Percentiles rank a stretch among this genome's conserved stretches.
Conservation (phyloP, 2,888 invertebrate species). For the Athrips mouffetella region DNA sequence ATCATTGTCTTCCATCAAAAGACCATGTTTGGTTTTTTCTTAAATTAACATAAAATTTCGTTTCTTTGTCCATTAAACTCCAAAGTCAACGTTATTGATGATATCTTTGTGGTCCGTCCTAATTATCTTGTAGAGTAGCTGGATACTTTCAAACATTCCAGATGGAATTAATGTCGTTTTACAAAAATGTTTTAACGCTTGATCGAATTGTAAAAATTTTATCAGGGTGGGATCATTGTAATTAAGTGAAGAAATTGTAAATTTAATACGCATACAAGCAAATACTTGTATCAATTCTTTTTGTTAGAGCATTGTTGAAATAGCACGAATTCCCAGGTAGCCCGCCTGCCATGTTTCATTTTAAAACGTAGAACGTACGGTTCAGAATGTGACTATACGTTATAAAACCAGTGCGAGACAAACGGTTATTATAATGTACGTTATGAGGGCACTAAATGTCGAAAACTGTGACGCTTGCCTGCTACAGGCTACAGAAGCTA, state of each 20-base stretch:
- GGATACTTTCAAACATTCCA: neutral
- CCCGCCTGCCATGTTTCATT: constrained; percentile 30
- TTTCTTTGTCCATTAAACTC: constrained; percentile 1
- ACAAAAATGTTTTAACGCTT: constrained; percentile 13
- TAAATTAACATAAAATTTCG: neutral
- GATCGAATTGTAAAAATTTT: neutral
- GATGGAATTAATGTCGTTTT: neutral
- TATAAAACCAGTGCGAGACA: constrained; percentile 34
- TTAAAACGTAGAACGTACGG: constrained; percentile 20
- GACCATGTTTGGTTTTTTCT: neutral
- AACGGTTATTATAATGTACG: constrained; percentile 43
- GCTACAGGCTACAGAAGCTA: constrained; percentile 19
- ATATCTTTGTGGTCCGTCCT: constrained; percentile 4
- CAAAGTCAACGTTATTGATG: constrained; percentile 5
- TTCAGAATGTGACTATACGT: constrained; percentile 25
- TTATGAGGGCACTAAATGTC: constrained; percentile 50
- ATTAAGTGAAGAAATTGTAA: no score
- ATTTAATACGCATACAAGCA: no score
- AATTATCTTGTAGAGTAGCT: constrained; percentile 1
- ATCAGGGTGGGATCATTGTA: no score
- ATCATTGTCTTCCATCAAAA: constrained; percentile 10
- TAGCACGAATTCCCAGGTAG: constrained; percentile 30
- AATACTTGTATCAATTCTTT: neutral
- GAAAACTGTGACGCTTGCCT: constrained; percentile 28
- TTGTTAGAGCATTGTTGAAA: constrained; percentile 26